Base-by-base conservation (phyloP, 1,140 invertebrate species). In the Hycleus cichorii region DNA sequence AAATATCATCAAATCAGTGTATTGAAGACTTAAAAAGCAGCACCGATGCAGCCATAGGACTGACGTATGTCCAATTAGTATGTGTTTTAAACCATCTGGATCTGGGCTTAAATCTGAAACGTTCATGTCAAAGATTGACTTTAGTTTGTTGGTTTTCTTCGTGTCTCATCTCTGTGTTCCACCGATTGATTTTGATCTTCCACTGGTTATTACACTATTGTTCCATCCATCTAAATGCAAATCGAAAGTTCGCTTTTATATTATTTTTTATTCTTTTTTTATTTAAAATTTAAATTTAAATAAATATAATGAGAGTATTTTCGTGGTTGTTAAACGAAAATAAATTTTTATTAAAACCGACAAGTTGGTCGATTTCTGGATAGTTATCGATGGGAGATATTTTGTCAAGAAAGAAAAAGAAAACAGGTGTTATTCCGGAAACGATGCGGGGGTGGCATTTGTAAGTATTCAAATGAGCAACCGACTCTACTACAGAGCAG, bases 61-160 rank as follows among this genome's bases (percentile, higher is more conserved):
- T 62, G 64, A 66, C 62, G 47, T 49, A 64, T 48, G 65, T 64
- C 65, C 65, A 67, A 67, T 67, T 67, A 67, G 65, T 64, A 67
- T 61, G 63, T 64, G 57, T 67, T 67, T 64, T 59, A 63, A 60
- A 64, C 57, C 63, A 63, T 66, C 62, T 64, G 64, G 59, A 66
- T 63, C 60, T 32, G 58, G 61, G 60, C 56, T 59, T 63, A 66
- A 62, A 66, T 66, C 64, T 59, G 52, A 64, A 57, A 58, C 48
- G 64, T 59, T 60, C 58, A 60, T 56, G 56, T 58, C 62, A 57
- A 48, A 60, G 54, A 58, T 58, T 58, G 57, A 58, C 56, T 63
- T 64, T 59, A 49, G 47, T 55, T 49, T 32, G 32, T 32, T 32
- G 53, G 52, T 65, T 60, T 47, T 32, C 32, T 32, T 32, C 32